Evolutionary conservation across 2,113 vertebrate genomes (phyloP).

Genomic region (Redunca redunca): DNA sequence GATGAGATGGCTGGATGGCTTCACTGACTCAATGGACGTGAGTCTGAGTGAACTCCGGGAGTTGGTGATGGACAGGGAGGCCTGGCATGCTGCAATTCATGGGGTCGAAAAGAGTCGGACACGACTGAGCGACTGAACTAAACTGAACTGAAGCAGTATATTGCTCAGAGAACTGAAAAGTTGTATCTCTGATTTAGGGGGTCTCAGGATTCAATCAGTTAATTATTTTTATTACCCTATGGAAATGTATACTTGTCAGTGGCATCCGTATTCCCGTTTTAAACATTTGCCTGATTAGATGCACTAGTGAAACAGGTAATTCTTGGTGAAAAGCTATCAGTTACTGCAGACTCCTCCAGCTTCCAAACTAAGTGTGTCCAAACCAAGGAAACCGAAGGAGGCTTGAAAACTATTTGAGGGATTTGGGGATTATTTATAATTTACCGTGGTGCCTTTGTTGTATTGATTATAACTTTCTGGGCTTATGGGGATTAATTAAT

Average conservation of each 20-base stretch:
- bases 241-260: slow-evolving; percentile 13
- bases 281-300: slow-evolving; percentile 29
- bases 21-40: no score
- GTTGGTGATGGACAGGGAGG: no score
- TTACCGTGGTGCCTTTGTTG: slow-evolving; percentile 56
- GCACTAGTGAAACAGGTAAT: slow-evolving; percentile 22
- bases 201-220: slow-evolving; percentile 14
- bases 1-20: no score
- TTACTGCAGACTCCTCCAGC: neutral
- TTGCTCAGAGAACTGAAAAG: slow-evolving; percentile 36
- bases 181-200: slow-evolving; percentile 22
- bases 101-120: no score
- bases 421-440: slow-evolving; percentile 63
- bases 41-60: no score
- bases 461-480: slow-evolving; percentile 63
- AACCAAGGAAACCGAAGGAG: neutral
- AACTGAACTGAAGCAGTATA: neutral
- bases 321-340: neutral
- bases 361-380: neutral
- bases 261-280: slow-evolving; percentile 12
- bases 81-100: no score
- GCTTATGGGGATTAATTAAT: slow-evolving; percentile 69
- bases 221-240: slow-evolving; percentile 40
- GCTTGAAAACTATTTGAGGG: slow-evolving; percentile 10
- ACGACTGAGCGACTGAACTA: no score